Base-by-base conservation (phyloP, 1,140 invertebrate species). In the Daktulosphaira vitifoliae region DNA sequence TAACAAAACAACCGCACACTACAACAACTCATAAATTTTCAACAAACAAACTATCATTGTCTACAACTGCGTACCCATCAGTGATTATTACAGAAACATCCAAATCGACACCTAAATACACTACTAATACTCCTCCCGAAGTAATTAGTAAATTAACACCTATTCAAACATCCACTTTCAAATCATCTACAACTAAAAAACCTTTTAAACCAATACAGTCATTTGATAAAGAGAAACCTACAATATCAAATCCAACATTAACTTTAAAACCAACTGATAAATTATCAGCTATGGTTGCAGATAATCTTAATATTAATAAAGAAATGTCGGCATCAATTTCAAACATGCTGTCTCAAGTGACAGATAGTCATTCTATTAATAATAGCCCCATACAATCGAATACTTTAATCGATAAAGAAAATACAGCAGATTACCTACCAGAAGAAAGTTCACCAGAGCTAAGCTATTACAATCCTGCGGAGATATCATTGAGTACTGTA, bases 301-400 rank as follows among this genome's bases (percentile, higher is more conserved):
- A 68, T 13, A 20, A 18, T 25, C 16, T 65, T n/a, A 42, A 52
- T 1, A 37, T 68, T 3, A 65, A 65, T 54, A 42, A 70, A 67
- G 65, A 69, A 64, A 65, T 70, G 66, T 65, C 69, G 15, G 71
- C 67, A 68, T 68, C 69, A 18, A 67, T 70, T 44, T 69, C 68
- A 18, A 69, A 53, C 53, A 69, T 71, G 52, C 54, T 70, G 16
- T 67, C 70, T n/a, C 66, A 68, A 49, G 65, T 26, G 62, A 72
- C 3, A 70, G 68, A 67, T 67, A 72, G 66, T 59, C 59, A 50
- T 8, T 52, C 59, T 0, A 53, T 29, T 0, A 46, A 65, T 16
- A 50, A 44, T 15, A 46, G 46, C 15, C 50, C 53, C 4, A 53
- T 54, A 33, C 65, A 29, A 16, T 44, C 50, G 9, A 62, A 62